These are phyloP conservation scores for Perccottus glenii DNA, from an alignment of 2,113 vertebrate species.

Conservation along the genomic window DNA sequence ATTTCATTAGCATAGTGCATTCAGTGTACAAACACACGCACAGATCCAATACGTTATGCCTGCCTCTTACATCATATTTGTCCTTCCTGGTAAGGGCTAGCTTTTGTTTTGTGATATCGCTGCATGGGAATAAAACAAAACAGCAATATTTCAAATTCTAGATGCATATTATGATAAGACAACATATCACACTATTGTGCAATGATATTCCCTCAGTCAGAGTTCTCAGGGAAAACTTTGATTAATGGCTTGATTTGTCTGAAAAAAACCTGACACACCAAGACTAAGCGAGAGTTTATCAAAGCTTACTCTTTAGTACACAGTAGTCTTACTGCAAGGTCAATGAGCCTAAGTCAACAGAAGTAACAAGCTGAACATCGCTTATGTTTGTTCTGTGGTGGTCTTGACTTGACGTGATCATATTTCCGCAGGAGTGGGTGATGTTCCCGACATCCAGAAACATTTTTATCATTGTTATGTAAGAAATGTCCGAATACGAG, in stretches of 20 bases:
- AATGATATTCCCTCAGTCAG: constrained; percentile 3
- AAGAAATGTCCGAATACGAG: constrained; percentile 43
- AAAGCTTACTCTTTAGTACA: background rate
- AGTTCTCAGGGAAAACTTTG: background rate
- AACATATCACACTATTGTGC: constrained; percentile 18
- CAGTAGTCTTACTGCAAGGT: too few relatives aligned
- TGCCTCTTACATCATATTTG: constrained; percentile 1
- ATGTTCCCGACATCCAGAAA: background rate
- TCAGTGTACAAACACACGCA: too few relatives aligned
- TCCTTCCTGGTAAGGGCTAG: background rate
- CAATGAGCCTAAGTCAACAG: background rate
- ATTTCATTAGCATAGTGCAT: too few relatives aligned
- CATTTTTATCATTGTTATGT: constrained; percentile 43
- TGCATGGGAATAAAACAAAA: constrained; percentile 17
- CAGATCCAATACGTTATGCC: too few relatives aligned
- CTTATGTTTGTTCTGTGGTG: background rate
- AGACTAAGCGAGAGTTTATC: background rate
- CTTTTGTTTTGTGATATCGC: background rate
- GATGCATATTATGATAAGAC: background rate
- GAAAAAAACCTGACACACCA: background rate
- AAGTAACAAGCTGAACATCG: background rate
- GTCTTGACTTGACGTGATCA: background rate
- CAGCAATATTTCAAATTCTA: constrained; percentile 15
- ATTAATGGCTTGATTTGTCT: background rate
- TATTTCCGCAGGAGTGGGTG: background rate